A percentile compares a stretch with the other conserved stretches of the same genome.
phyloP scores from a whole-genome alignment of 2,888 invertebrate genomes.

The Leptopilina drosophilae region DNA sequence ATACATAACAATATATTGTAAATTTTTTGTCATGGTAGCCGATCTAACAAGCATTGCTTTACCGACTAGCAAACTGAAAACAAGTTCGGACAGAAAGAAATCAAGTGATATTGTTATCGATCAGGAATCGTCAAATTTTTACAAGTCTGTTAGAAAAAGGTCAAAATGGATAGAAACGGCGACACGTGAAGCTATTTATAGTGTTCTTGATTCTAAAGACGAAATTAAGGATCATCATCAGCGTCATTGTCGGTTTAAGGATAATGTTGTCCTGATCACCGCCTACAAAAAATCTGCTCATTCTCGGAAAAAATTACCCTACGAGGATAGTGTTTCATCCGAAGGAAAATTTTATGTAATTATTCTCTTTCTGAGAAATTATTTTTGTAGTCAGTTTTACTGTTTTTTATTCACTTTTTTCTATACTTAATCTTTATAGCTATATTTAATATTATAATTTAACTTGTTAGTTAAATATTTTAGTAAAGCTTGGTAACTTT shows the following conservation, averaged over 20 bases:
- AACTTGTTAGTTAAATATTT: too few species aligned
- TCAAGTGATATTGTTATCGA: slow-evolving; percentile 10
- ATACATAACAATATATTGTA: too few species aligned
- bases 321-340: slow-evolving; percentile 53
- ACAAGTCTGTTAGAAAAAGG: slow-evolving; percentile 42
- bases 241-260: neutral
- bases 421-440: too few species aligned
- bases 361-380: too few species aligned
- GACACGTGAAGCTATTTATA: slow-evolving; percentile 69
- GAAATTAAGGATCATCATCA: neutral
- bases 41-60: slow-evolving; percentile 68
- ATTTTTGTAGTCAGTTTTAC: too few species aligned
- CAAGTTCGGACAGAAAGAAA: slow-evolving; percentile 41
- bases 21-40: slow-evolving; percentile 64
- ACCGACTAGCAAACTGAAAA: slow-evolving; percentile 56
- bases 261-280: slow-evolving; percentile 5
- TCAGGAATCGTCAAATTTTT: neutral
- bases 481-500: too few species aligned
- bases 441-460: too few species aligned
- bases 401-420: too few species aligned
- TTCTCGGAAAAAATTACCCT: slow-evolving; percentile 51
- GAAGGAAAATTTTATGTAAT: too few species aligned
- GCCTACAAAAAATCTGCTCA: slow-evolving; percentile 10
- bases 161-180: slow-evolving; percentile 70
- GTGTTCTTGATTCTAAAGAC: slow-evolving; percentile 62